Conservation (phyloP, 2,113 vertebrate genomes). For the Bothrops jararaca region DNA sequence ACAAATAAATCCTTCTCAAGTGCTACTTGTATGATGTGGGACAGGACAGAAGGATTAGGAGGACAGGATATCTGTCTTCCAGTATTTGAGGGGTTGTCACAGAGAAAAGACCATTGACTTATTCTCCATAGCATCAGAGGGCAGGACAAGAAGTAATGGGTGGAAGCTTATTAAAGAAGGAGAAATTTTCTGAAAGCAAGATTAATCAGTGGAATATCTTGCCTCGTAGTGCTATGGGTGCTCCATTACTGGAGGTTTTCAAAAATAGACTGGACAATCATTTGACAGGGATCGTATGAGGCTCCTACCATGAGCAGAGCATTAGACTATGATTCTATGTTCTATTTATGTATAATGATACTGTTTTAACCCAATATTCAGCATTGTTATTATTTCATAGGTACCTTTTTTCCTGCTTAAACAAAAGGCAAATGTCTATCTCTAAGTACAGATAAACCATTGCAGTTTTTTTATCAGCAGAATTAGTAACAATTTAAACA, state of each 20-base stretch:
- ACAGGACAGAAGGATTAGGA: too few species aligned
- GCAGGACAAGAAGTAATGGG: background rate
- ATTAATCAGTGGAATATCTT: background rate
- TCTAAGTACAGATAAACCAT: background rate
- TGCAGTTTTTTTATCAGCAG: background rate
- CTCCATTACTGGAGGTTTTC: background rate
- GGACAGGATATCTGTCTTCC: background rate
- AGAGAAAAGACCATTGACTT: background rate
- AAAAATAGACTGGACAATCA: background rate
- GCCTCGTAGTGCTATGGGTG: background rate
- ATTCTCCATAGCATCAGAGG: background rate
- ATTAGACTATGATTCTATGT: background rate
- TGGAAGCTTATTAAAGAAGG: background rate
- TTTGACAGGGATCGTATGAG: background rate
- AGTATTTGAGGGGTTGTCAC: background rate
- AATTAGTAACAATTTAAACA: background rate
- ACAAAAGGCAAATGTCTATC: background rate
- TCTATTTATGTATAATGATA: background rate
- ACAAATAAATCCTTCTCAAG: background rate
- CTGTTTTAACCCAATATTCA: background rate
- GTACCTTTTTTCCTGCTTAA: background rate
- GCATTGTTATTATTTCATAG: background rate
- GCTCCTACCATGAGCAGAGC: background rate
- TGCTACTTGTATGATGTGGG: background rate
- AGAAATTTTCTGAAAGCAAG: background rate